A percentile compares a stretch with the other conserved stretches of the same genome.
These are phyloP conservation scores for Priapulus caudatus DNA, from an alignment of 2,888 invertebrate genomes.

Conservation along the genomic window DNA sequence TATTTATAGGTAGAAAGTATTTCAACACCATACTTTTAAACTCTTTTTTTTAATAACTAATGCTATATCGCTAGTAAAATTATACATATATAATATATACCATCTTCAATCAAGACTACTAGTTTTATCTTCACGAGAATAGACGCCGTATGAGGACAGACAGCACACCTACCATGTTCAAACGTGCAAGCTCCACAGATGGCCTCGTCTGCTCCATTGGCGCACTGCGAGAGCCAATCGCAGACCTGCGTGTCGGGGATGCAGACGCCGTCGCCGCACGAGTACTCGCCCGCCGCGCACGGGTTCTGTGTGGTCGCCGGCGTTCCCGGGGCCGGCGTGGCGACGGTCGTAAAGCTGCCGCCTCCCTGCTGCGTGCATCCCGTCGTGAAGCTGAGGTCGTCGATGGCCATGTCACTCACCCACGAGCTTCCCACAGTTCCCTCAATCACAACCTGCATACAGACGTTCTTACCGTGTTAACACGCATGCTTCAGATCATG, in stretches of 20 bases:
- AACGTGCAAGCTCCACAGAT: slow-evolving; percentile 26
- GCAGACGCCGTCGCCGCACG: slow-evolving; percentile 3
- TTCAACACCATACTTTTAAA: too few relatives aligned
- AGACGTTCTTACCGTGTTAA: too few relatives aligned
- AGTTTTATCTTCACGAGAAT: too few relatives aligned
- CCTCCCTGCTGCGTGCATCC: slow-evolving; percentile 8
- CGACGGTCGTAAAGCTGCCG: background rate
- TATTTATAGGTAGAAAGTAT: too few relatives aligned
- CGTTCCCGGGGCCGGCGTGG: background rate
- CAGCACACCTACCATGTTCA: slow-evolving; percentile 28
- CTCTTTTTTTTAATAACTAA: too few relatives aligned
- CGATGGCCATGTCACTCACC: slow-evolving; percentile 28
- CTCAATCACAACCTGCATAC: slow-evolving; percentile 25
- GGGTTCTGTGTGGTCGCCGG: background rate
- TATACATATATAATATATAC: too few relatives aligned
- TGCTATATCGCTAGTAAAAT: too few relatives aligned
- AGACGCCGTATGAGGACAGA: too few relatives aligned
- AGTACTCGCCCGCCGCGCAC: background rate
- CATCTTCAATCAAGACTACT: too few relatives aligned
- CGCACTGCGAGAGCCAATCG: background rate
- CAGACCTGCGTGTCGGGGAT: background rate
- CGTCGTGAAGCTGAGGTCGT: slow-evolving; percentile 23
- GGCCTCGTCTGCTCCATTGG: background rate
- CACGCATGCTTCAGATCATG: too few relatives aligned
- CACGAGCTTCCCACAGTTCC: slow-evolving; percentile 24